Evolutionary conservation across 2,888 invertebrate species (phyloP).

Genomic region (Poecilobothrus nobilitatus): DNA sequence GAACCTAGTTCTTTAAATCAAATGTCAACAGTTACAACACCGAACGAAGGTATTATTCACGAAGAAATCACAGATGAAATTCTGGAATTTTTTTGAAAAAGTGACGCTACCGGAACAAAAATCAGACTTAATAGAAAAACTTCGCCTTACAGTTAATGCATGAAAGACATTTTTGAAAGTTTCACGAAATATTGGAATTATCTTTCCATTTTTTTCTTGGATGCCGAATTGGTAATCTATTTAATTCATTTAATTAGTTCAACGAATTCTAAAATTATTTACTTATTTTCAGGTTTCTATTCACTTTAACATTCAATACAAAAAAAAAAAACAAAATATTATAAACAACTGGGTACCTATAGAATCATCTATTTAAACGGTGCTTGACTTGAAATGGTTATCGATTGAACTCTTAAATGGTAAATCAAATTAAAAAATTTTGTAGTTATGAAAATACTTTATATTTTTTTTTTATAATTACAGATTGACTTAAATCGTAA

Average conservation of each 20-base stretch:
- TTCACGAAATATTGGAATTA: neutral
- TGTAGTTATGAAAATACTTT: too few species aligned
- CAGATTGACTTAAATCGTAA: too few species aligned
- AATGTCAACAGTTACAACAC: neutral
- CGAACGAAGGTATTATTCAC: neutral
- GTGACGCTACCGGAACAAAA: neutral
- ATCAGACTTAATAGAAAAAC: neutral
- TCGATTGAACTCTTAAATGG: neutral
- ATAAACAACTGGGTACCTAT: neutral
- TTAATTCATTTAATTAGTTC: neutral
- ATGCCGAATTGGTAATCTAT: constrained; percentile 1
- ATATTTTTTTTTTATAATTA: too few species aligned
- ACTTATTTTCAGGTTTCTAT: neutral
- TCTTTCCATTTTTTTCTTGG: constrained; percentile 1
- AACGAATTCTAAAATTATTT: neutral
- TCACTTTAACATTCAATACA: neutral
- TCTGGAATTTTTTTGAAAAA: neutral
- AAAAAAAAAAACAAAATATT: too few species aligned
- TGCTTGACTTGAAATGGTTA: neutral
- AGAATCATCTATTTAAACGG: neutral
- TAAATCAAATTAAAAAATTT: neutral
- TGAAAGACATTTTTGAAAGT: neutral
- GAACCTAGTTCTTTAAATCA: too few species aligned
- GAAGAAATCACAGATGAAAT: neutral
- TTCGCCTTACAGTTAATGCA: neutral